A percentile compares a stretch with the other conserved stretches of the same genome.
Conservation (phyloP, 2,797 vertebrate species). For the Chromobotia macracanthus region DNA sequence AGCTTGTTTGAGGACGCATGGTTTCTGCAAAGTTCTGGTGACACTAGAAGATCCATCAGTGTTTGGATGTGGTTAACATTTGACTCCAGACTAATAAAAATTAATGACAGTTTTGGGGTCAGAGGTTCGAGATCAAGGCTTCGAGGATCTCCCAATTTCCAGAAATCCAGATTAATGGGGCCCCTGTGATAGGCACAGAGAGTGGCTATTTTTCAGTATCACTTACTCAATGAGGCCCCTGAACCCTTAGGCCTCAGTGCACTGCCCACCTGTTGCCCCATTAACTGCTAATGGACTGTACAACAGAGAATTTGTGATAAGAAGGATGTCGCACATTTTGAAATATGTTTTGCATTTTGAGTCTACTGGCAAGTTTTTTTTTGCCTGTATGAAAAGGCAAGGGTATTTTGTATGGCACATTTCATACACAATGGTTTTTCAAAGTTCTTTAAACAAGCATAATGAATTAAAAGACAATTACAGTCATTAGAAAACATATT, state of each 20-base stretch:
- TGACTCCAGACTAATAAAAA: slow-evolving; percentile 79
- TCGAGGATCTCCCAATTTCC: slow-evolving; percentile 71
- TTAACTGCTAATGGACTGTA: slow-evolving; percentile 55
- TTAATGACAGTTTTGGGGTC: slow-evolving; percentile 77
- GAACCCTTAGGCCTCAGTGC: slow-evolving; percentile 55
- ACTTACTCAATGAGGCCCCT: slow-evolving; percentile 72
- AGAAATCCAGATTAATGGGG: slow-evolving; percentile 77
- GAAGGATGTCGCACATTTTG: neutral
- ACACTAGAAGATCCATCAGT: slow-evolving; percentile 52
- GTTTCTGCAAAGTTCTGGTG: slow-evolving; percentile 63
- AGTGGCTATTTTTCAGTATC: slow-evolving; percentile 77
- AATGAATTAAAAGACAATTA: no score
- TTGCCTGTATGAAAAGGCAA: neutral
- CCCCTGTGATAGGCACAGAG: slow-evolving; percentile 56
- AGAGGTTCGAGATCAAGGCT: slow-evolving; percentile 79
- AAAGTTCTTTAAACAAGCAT: no score
- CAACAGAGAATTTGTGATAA: slow-evolving; percentile 37
- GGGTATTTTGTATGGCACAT: neutral
- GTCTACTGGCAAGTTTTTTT: no score
- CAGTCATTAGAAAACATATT: no score
- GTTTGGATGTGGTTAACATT: slow-evolving; percentile 65
- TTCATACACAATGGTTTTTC: neutral
- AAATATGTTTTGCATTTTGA: neutral
- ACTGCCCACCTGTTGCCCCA: slow-evolving; percentile 77
- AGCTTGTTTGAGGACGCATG: slow-evolving; percentile 53